A percentile compares a stretch with the other conserved stretches of the same genome.
Evolutionary conservation across 2,888 invertebrate species (phyloP).

Genomic region (Selenia dentaria): DNA sequence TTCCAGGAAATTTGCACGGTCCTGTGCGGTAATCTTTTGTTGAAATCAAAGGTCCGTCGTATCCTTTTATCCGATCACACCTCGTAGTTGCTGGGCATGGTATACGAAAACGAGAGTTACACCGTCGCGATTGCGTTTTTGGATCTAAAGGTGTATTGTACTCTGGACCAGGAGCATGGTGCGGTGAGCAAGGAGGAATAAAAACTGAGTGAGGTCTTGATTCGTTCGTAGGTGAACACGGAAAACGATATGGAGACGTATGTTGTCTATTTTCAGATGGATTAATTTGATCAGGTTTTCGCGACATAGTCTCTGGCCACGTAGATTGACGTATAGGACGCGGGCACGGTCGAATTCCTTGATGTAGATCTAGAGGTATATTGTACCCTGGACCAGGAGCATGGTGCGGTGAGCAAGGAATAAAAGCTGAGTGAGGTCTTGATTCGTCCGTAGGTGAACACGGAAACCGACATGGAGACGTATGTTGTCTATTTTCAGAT

Average conservation of each 20-base stretch:
- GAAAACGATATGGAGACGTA: not conserved
- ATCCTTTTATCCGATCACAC: not conserved
- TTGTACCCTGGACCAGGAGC: not conserved
- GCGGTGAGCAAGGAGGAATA: not conserved
- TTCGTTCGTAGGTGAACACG: not conserved
- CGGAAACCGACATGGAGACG: not conserved
- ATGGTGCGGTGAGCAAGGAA: not conserved
- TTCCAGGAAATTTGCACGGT: conserved; percentile 6
- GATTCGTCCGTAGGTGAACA: not conserved
- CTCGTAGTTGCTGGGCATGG: conserved; percentile 6
- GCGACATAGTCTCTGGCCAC: not conserved
- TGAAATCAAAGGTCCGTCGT: conserved; percentile 3
- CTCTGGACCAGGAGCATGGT: not conserved
- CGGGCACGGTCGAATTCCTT: not conserved
- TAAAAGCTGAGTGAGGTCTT: not conserved
- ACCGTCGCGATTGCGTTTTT: not conserved
- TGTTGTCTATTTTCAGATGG: not conserved
- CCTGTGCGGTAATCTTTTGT: conserved; percentile 12
- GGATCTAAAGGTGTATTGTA: not conserved
- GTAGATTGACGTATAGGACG: not conserved
- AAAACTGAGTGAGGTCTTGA: not conserved
- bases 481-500: not conserved
- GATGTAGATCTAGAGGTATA: not conserved
- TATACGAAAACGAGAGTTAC: not conserved
- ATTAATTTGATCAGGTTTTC: not conserved